Evolutionary conservation across 2,888 invertebrate genomes (phyloP), one percentile per base, ranked within the genome.

Genomic region (Archips crataeganus): DNA sequence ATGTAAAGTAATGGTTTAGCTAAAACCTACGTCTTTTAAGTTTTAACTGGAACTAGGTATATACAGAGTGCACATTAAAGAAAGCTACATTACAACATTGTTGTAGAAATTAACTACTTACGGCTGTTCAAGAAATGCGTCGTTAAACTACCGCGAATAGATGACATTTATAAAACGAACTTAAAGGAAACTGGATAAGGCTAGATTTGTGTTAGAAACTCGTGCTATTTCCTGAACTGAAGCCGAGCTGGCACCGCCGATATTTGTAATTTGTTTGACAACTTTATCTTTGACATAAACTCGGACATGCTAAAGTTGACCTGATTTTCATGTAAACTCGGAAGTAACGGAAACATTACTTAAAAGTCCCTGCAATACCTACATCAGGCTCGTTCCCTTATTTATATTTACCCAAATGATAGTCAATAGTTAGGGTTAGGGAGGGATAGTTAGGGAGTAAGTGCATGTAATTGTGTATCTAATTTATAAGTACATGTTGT

Each of bases 41-140:
- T 42, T 54, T 59, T 60, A 61, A 32, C 67, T 57, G 47, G 36
- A 34, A 62, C 63, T 63, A n/a, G n/a, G n/a, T n/a, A 45, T 63
- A 45, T 49, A 45, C 54, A 54, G 61, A 67, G 61, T 42, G 60
- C 60, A 67, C 66, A 66, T 60, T 66, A 71, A 71, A 71, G 59
- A 49, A 65, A 65, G 57, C 64, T 64, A 57, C 63, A 57, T 57
- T 36, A 47, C 70, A 47, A 65, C 65, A 36, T 54, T 49, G 45
- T 54, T 57, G 51, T 32, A 42, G 71, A 15, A 66, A 61, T 60
- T 51, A n/a, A 32, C 59, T 61, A 60, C 65, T 71, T 57, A 32
- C 49, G 60, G 39, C 60, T 45, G 32, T 57, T 39, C 47, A 59
- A 71, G 65, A 59, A 64, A 57, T 15, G 32, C 34, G 59, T 54